phyloP scores from a whole-genome alignment of 2,113 vertebrate species.

The Prietella phreatophila region DNA sequence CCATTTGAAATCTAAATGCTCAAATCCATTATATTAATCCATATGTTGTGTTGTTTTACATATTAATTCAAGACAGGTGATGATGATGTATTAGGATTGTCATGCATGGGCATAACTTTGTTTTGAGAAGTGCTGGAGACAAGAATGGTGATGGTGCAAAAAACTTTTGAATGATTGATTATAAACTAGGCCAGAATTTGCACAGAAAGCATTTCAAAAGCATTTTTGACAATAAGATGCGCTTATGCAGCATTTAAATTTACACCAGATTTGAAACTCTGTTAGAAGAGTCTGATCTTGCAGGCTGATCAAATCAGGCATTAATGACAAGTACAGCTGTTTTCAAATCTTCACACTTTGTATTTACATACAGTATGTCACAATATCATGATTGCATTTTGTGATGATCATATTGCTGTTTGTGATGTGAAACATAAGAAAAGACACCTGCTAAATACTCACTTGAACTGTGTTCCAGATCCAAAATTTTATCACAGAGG shows the following conservation, averaged over 20 bases:
- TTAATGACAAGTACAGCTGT: not conserved
- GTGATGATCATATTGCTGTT: not conserved
- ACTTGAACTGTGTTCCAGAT: too few species aligned
- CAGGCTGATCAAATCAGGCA: not conserved
- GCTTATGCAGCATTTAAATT: not conserved
- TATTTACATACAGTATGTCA: not conserved
- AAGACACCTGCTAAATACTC: too few species aligned
- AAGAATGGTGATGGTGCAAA: not conserved
- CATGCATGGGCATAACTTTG: not conserved
- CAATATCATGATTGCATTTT: not conserved
- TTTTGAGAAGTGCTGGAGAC: not conserved
- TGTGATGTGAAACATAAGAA: not conserved
- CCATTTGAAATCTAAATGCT: not conserved
- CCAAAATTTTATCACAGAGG: not conserved
- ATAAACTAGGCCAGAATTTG: not conserved
- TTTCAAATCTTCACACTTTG: not conserved
- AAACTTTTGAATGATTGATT: not conserved
- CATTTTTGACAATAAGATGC: not conserved
- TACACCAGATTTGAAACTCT: not conserved
- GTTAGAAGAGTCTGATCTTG: not conserved
- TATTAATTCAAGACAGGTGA: not conserved
- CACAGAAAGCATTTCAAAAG: not conserved
- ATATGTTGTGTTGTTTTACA: not conserved
- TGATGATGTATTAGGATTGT: not conserved
- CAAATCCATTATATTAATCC: not conserved